Base-by-base conservation (phyloP, 1,140 invertebrate genomes). In the Heliconius melpomene region DNA sequence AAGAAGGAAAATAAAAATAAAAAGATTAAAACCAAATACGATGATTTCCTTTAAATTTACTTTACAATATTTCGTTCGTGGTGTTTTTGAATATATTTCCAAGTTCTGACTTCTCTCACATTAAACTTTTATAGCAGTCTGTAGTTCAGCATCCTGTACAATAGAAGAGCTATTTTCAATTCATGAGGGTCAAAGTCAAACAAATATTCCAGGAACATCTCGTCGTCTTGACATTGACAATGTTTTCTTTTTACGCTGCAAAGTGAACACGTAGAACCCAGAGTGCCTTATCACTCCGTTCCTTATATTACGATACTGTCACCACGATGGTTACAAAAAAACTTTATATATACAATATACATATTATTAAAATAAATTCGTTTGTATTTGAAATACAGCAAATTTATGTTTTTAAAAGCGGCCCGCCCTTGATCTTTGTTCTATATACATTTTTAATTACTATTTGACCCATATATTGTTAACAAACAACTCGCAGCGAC, bases 51-150 rank as follows among this genome's bases (percentile, higher is more conserved):
- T 66, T 26, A 29, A 66, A 66, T 66, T 26, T 13, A 66, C 13
- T 16, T 38, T 20, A 72, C 20, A 20, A 7, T 13, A 38, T 38
- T 40, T 72, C 71, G 29, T 8, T n/a, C 38, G 20, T 72, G 71
- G 71, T 72, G 32, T 23, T 36, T 72, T 72, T 23, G 18, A 38
- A 38, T 72, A 72, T 3, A 72, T 38, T 38, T 38, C 29, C 32
- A 66, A 77, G 57, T 77, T 71, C 38, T 77, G 40, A 77, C 75
- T 40, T 77, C 18, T 77, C 57, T 77, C 26, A 70, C 60, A 77
- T 77, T 77, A 77, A 77, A 77, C 75, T 77, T 77, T 70, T 77
- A 77, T 77, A 71, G 38, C 46, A 71, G 60, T 77, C 75, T 77
- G 29, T 38, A 77, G 75, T 77, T 66, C 75, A 40, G 20, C 26